Percentiles rank a stretch among this genome's conserved stretches.
Evolutionary conservation across 2,113 vertebrate species (phyloP).

Genomic region (Oryzias curvinotus): DNA sequence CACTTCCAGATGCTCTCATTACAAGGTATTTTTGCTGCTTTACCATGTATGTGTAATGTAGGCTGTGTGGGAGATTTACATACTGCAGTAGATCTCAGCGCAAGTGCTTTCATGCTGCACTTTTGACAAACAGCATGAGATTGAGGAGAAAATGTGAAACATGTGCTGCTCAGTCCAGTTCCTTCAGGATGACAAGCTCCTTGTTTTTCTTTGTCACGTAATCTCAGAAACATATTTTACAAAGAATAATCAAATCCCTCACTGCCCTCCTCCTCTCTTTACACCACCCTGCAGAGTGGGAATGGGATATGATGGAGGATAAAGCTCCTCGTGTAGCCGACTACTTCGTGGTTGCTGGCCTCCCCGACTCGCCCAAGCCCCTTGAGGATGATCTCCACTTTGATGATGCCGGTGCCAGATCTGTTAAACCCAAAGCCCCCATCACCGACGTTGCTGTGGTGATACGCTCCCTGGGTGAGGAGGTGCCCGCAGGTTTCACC

Average conservation of each 20-base stretch:
- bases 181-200: neutral
- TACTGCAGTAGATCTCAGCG: neutral
- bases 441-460: conserved; percentile 95
- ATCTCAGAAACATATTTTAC: conserved; percentile 14
- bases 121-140: neutral
- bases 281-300: conserved; percentile 73
- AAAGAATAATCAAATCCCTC: conserved; percentile 15
- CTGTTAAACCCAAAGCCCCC: conserved; percentile 89
- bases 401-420: conserved; percentile 88
- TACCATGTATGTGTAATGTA: neutral
- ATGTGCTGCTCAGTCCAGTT: neutral
- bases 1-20: conserved; percentile 68
- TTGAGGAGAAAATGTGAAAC: conserved; percentile 4
- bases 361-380: conserved; percentile 91
- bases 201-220: conserved; percentile 4
- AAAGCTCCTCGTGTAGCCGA: conserved; percentile 97
- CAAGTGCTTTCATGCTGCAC: conserved; percentile 14
- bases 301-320: conserved; percentile 98
- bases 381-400: conserved; percentile 95
- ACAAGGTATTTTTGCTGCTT: conserved; percentile 23
- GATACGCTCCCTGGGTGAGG: conserved; percentile 93
- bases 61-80: conserved; percentile 12
- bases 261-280: conserved; percentile 3
- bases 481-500: conserved; percentile 88
- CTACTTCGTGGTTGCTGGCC: conserved; percentile 97